These are phyloP conservation scores for Apomyelois bistriatella DNA, from an alignment of 2,888 invertebrate genomes.

Conservation along the genomic window DNA sequence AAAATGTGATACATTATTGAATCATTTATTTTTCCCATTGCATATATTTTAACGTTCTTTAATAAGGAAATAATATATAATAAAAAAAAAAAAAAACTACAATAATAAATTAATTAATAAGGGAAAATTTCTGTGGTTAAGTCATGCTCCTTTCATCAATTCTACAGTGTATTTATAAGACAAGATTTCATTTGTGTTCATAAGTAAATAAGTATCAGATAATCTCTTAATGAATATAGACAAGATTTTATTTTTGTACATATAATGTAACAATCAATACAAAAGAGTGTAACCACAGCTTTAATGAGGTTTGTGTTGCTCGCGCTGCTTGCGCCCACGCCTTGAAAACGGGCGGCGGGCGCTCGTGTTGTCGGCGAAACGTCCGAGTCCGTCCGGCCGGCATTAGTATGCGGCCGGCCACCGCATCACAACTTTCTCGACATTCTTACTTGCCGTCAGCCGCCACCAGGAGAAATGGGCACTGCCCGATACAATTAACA, in stretches of 20 bases:
- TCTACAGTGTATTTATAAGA: too few relatives aligned
- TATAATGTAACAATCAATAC: not conserved
- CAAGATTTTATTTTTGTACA: not conserved
- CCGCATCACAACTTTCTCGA: constrained; percentile 77
- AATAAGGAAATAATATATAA: too few relatives aligned
- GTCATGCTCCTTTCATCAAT: too few relatives aligned
- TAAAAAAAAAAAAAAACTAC: not conserved
- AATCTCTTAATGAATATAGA: not conserved
- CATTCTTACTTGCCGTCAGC: constrained; percentile 54
- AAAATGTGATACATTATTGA: too few relatives aligned
- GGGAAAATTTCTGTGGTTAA: too few relatives aligned
- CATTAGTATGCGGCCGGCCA: constrained; percentile 74
- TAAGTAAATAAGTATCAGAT: not conserved
- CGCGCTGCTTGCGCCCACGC: constrained; percentile 31
- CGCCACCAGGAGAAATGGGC: constrained; percentile 68
- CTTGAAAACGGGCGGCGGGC: constrained; percentile 25
- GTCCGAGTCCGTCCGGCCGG: constrained; percentile 32
- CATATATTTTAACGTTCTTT: too few relatives aligned
- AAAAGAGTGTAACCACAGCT: not conserved
- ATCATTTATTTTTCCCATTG: too few relatives aligned
- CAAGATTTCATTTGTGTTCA: too few relatives aligned
- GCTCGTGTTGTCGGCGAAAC: constrained; percentile 36
- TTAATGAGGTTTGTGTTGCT: constrained; percentile 14
- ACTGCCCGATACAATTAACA: constrained; percentile 56
- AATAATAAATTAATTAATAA: too few relatives aligned